Evolutionary conservation across 2,888 invertebrate species (phyloP).

Genomic region (Lordiphosa andalusiaca): DNA sequence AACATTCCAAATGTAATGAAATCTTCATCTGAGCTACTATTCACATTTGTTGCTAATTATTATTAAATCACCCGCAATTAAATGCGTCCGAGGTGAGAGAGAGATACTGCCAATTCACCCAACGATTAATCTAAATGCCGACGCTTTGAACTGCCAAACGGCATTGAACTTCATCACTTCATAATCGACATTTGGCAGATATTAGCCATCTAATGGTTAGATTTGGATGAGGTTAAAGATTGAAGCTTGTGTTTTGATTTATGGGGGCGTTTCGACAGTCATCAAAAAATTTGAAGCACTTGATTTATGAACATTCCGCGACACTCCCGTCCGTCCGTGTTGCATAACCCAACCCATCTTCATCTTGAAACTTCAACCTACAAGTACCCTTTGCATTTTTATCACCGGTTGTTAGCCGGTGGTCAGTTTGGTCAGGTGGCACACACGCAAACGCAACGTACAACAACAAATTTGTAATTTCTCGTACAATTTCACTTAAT

Average conservation of each 20-base stretch:
- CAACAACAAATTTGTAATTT: constrained; percentile 1
- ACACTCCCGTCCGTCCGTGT: too few relatives aligned
- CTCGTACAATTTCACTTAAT: constrained; percentile 53
- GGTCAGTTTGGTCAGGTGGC: background rate
- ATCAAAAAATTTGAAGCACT: constrained; percentile 4
- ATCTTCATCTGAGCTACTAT: constrained; percentile 25
- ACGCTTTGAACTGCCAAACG: constrained; percentile 25
- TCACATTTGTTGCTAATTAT: constrained; percentile 22
- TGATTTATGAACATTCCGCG: too few relatives aligned
- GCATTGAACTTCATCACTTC: constrained; percentile 57
- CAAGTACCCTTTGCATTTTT: too few relatives aligned
- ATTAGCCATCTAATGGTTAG: constrained; percentile 35
- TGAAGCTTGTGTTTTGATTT: constrained; percentile 4
- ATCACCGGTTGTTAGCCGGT: too few relatives aligned
- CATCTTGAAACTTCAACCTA: too few relatives aligned
- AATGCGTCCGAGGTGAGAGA: constrained; percentile 21
- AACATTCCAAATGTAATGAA: constrained; percentile 24
- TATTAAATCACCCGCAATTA: constrained; percentile 38
- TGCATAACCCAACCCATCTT: too few relatives aligned
- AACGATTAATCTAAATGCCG: constrained; percentile 34
- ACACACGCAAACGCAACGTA: background rate
- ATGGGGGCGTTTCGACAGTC: constrained; percentile 5
- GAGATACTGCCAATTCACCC: constrained; percentile 15
- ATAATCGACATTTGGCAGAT: constrained; percentile 14
- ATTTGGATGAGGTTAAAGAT: constrained; percentile 25